Conservation (phyloP, 2,113 vertebrate genomes). For the Craseonycteris thonglongyai region DNA sequence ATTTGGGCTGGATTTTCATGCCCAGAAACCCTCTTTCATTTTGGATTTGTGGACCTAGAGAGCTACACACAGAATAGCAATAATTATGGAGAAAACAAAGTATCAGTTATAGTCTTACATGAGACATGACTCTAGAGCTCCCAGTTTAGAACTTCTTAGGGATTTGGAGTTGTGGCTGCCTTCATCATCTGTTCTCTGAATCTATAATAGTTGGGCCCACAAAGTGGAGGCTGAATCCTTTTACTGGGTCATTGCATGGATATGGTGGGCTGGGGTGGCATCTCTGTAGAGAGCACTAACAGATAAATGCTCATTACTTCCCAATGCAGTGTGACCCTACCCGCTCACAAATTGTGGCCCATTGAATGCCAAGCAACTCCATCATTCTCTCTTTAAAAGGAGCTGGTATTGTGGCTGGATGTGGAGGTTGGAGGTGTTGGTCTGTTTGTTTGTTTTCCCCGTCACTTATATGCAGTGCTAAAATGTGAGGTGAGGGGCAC, state of each 20-base stretch:
- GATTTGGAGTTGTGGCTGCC: neutral
- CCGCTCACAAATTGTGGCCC: neutral
- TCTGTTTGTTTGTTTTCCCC: neutral
- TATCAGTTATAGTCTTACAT: neutral
- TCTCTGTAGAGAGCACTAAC: neutral
- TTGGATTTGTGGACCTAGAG: neutral
- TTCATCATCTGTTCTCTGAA: neutral
- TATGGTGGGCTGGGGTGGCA: neutral
- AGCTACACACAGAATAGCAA: neutral
- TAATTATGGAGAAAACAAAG: neutral
- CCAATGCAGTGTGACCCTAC: neutral
- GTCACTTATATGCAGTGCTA: neutral
- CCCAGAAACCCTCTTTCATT: neutral
- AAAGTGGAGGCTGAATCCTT: neutral
- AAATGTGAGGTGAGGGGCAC: neutral
- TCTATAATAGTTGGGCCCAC: accelerated
- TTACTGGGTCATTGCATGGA: too few species aligned
- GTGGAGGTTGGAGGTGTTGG: neutral
- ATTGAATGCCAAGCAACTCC: neutral
- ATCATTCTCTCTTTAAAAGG: neutral
- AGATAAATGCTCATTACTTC: neutral
- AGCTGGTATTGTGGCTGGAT: neutral
- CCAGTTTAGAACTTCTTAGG: neutral
- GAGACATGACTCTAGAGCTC: neutral
- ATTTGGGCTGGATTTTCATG: neutral